These are phyloP conservation scores for Epinotia brunnichana DNA, from an alignment of 2,888 invertebrate genomes.

Conservation along the genomic window DNA sequence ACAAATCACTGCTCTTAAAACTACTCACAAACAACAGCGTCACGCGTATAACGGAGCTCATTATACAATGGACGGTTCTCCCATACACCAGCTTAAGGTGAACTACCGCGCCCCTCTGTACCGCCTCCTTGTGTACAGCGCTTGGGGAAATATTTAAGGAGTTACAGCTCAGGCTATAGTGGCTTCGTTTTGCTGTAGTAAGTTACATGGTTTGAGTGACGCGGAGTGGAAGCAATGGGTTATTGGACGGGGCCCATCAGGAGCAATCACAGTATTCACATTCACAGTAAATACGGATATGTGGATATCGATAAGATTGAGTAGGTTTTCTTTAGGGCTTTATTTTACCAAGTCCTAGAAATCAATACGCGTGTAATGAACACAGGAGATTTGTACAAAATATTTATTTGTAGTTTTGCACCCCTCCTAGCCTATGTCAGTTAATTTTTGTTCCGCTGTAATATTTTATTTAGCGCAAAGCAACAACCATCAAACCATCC, in stretches of 20 bases:
- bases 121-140: not conserved
- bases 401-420: too few species aligned
- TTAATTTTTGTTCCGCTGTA: too few species aligned
- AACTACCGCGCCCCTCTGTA: not conserved
- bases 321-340: conserved; percentile 2
- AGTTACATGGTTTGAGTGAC: conserved; percentile 61
- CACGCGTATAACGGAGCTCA: conserved; percentile 17
- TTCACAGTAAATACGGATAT: conserved; percentile 21
- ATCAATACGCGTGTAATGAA: not conserved
- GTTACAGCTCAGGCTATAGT: conserved; percentile 11
- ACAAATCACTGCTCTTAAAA: conserved; percentile 35
- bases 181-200: conserved; percentile 52
- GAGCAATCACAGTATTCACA: conserved; percentile 25
- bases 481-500: too few species aligned
- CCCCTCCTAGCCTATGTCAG: too few species aligned
- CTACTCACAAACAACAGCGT: conserved; percentile 17
- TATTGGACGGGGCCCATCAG: conserved; percentile 36
- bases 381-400: not conserved
- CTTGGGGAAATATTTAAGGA: not conserved
- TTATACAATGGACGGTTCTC: conserved; percentile 5
- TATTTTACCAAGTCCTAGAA: not conserved
- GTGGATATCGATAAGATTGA: not conserved
- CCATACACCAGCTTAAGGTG: not conserved
- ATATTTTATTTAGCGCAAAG: too few species aligned
- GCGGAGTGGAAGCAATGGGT: conserved; percentile 67